Conservation (phyloP, 2,797 vertebrate genomes). For the Epinephelus awoara region DNA sequence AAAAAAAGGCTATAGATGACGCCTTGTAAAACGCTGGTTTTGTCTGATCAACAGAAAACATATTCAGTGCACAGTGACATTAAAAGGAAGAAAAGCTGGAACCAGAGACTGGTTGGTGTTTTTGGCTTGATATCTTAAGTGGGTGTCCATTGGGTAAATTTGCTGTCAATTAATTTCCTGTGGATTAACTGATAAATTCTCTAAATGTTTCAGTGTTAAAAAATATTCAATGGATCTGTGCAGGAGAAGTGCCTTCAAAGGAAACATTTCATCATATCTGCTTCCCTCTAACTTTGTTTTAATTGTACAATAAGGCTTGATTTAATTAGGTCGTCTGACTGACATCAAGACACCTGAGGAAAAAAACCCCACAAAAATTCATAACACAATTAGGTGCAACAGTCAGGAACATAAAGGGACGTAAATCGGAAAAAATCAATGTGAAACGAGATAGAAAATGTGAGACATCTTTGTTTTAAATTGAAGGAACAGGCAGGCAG, state of each 20-base stretch:
- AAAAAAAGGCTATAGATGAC: not conserved
- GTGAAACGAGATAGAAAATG: conserved; percentile 34
- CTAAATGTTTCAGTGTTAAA: not conserved
- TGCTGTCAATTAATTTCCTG: not conserved
- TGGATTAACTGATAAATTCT: conserved; percentile 1
- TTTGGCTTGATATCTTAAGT: not conserved
- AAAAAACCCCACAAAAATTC: not conserved
- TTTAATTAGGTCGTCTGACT: conserved; percentile 4
- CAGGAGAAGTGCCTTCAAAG: not conserved
- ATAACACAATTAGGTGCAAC: not conserved
- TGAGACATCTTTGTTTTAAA: conserved; percentile 53
- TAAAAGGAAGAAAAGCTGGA: not conserved
- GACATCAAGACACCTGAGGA: not conserved
- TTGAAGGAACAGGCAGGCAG: conserved; percentile 43
- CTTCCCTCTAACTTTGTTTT: not conserved
- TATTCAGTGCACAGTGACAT: not conserved
- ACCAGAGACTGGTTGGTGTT: not conserved
- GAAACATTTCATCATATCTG: not conserved
- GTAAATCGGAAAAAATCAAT: conserved; percentile 13
- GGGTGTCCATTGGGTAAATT: not conserved
- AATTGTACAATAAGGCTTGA: not conserved
- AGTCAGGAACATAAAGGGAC: not conserved
- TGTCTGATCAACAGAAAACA: not conserved
- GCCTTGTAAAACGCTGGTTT: not conserved
- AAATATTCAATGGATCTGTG: not conserved